phyloP scores from a whole-genome alignment of 37 sponge, comb jelly and placozoan species.

The Petrosia ficiformis region DNA sequence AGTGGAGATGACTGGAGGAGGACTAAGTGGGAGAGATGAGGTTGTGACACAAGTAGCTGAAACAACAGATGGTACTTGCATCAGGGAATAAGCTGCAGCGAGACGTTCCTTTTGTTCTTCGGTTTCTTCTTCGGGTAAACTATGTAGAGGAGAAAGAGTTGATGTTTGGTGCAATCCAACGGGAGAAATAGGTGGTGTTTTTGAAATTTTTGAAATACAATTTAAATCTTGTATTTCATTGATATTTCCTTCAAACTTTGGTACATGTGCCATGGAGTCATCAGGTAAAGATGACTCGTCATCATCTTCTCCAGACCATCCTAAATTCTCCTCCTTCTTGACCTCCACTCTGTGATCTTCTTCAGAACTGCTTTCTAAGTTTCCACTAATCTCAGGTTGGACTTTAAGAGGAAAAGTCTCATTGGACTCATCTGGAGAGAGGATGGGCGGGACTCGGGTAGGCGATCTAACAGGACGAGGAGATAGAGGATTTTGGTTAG shows the following conservation, averaged over 20 bases:
- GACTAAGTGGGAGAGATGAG: background rate
- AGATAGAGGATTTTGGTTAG: too few relatives aligned
- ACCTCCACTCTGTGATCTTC: conserved; percentile 3
- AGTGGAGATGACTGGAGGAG: background rate
- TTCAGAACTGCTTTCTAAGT: conserved; percentile 6
- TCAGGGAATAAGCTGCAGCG: too few relatives aligned
- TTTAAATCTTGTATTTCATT: too few relatives aligned
- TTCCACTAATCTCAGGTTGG: background rate
- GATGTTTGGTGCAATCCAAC: too few relatives aligned
- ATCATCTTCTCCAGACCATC: background rate
- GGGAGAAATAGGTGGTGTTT: too few relatives aligned
- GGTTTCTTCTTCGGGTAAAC: too few relatives aligned
- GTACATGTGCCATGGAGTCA: background rate
- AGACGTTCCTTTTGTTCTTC: too few relatives aligned
- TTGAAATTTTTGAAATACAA: too few relatives aligned
- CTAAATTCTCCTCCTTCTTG: conserved; percentile 22
- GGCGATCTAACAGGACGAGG: too few relatives aligned
- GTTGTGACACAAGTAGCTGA: too few relatives aligned
- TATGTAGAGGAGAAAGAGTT: too few relatives aligned
- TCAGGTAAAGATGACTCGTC: background rate
- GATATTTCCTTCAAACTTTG: background rate
- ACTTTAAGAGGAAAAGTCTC: background rate
- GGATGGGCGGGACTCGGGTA: conserved; percentile 2
- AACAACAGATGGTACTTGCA: too few relatives aligned
- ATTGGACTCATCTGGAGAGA: background rate